Percentiles rank a stretch among this genome's conserved stretches.
Conservation (phyloP, 2,888 invertebrate genomes). For the Pomacea canaliculata region DNA sequence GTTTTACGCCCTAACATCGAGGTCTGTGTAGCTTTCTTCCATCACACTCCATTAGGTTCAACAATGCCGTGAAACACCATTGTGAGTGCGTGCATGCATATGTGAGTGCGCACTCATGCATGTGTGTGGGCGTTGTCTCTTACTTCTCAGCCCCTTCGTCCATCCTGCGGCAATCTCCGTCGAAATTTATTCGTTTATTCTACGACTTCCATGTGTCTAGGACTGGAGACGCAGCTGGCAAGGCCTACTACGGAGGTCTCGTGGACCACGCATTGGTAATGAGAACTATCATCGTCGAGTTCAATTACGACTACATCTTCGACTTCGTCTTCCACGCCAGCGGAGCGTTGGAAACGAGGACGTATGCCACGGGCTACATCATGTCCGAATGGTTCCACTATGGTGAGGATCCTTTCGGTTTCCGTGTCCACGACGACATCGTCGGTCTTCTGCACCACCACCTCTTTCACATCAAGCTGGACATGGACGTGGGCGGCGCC, state of each 20-base stretch:
- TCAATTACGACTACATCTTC: conserved; percentile 56
- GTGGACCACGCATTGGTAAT: conserved; percentile 46
- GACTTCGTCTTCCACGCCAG: conserved; percentile 54
- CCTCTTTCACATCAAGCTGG: conserved; percentile 51
- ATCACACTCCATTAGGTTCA: too few species aligned
- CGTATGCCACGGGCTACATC: conserved; percentile 53
- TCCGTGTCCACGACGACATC: conserved; percentile 37
- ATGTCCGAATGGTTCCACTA: conserved; percentile 35
- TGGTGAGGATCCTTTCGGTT: conserved; percentile 42
- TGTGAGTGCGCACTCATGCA: too few species aligned
- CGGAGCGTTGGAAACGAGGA: conserved; percentile 49
- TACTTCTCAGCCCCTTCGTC: too few species aligned
- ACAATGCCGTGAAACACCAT: too few species aligned
- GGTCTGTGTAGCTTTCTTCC: too few species aligned
- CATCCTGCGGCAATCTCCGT: too few species aligned
- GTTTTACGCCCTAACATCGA: too few species aligned
- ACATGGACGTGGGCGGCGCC: conserved; percentile 45
- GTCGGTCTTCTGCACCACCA: conserved; percentile 50
- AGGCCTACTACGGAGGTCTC: conserved; percentile 41
- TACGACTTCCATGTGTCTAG: neutral
- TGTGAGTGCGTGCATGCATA: too few species aligned
- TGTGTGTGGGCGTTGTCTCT: too few species aligned
- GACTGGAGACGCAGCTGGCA: neutral
- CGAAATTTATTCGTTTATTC: too few species aligned
- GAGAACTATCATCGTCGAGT: conserved; percentile 46